Percentiles rank a stretch among this genome's conserved stretches.
These are phyloP conservation scores for Machimus atricapillus DNA, from an alignment of 2,888 invertebrate species.

Conservation along the genomic window DNA sequence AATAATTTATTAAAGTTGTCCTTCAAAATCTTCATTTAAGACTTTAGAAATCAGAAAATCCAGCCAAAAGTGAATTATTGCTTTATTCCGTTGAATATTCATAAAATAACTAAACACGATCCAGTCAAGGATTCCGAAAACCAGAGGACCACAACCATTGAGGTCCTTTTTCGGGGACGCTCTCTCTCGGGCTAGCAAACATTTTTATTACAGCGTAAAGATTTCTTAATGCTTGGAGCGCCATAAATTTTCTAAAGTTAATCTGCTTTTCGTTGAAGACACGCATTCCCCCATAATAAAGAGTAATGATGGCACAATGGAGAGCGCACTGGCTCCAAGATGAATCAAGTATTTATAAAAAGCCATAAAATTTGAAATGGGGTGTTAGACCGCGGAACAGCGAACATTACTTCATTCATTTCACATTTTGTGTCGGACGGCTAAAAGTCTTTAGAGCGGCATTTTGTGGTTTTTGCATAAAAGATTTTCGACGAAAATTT, in stretches of 20 bases:
- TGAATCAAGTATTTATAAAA: conserved; percentile 48
- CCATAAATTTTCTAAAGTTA: conserved; percentile 45
- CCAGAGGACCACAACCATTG: background rate
- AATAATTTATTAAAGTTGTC: background rate
- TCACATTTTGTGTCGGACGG: conserved; percentile 13
- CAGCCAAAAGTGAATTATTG: background rate
- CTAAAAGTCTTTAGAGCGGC: conserved; percentile 42
- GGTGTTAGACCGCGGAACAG: conserved; percentile 43
- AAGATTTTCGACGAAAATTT: conserved; percentile 45
- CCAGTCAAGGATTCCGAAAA: background rate
- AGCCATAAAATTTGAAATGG: conserved; percentile 47
- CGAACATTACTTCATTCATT: conserved; percentile 42
- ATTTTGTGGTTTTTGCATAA: conserved; percentile 46
- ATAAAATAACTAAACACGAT: background rate
- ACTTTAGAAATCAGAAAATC: background rate
- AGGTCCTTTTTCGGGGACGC: background rate
- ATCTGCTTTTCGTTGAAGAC: conserved; percentile 47
- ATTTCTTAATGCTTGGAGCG: conserved; percentile 45
- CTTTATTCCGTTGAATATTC: background rate
- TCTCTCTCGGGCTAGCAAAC: background rate
- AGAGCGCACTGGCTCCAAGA: conserved; percentile 42
- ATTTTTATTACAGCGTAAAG: conserved; percentile 48
- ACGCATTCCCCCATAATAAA: conserved; percentile 47
- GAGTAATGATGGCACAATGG: conserved; percentile 48
- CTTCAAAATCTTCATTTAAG: background rate